These are phyloP conservation scores for Astyanax mexicanus DNA, from an alignment of 2,797 vertebrate species.

Conservation along the genomic window DNA sequence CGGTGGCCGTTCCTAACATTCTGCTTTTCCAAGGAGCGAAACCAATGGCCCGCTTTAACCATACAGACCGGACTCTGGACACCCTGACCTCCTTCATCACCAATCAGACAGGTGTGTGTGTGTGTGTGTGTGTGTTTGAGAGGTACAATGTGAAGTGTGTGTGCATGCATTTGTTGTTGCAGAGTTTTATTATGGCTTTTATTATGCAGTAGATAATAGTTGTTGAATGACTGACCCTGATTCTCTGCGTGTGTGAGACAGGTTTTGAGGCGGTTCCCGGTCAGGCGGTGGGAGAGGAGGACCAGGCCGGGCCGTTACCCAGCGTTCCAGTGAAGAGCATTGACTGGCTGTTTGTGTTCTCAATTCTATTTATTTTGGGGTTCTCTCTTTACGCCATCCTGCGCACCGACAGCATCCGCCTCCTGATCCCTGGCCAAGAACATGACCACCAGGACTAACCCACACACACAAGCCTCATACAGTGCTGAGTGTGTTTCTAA, in stretches of 20 bases:
- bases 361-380: slow-evolving; percentile 88
- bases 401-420: slow-evolving; percentile 91
- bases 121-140: no score
- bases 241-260: slow-evolving; percentile 53
- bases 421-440: slow-evolving; percentile 95
- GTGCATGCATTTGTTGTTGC: no score
- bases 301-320: slow-evolving; percentile 86
- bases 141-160: no score
- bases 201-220: no score
- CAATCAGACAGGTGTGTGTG: slow-evolving; percentile 91
- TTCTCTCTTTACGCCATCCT: slow-evolving; percentile 90
- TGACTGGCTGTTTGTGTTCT: slow-evolving; percentile 97
- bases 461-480: no score
- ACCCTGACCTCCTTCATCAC: slow-evolving; percentile 90
- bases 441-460: slow-evolving; percentile 91
- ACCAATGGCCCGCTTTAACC: slow-evolving; percentile 98
- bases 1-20: slow-evolving; percentile 97
- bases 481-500: no score
- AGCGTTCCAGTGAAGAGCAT: slow-evolving; percentile 86
- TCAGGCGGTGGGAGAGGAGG: slow-evolving; percentile 80
- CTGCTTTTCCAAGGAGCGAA: slow-evolving; percentile 97
- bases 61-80: slow-evolving; percentile 91
- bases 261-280: slow-evolving; percentile 87
- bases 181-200: no score
- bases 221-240: no score